A percentile compares a stretch with the other conserved stretches of the same genome.
Conservation (phyloP, 2,888 invertebrate genomes). For the Teleogryllus oceanicus region DNA sequence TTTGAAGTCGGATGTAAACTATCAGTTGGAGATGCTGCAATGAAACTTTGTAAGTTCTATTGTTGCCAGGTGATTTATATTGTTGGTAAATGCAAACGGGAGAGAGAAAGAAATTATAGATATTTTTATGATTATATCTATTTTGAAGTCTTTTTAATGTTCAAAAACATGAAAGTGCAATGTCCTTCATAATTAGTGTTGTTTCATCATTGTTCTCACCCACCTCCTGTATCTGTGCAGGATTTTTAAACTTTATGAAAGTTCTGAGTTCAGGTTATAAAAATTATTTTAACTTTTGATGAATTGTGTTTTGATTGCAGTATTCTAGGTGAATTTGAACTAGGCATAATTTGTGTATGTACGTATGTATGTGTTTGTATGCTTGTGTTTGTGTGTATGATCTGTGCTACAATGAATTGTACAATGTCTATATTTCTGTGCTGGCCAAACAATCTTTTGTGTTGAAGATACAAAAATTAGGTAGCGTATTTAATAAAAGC, state of each 20-base stretch:
- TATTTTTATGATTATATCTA: constrained; percentile 2
- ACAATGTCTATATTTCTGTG: too few relatives aligned
- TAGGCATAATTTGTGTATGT: background rate
- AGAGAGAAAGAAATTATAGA: background rate
- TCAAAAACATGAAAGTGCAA: background rate
- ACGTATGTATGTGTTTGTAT: too few relatives aligned
- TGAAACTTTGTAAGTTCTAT: background rate
- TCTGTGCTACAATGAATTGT: too few relatives aligned
- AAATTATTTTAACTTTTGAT: background rate
- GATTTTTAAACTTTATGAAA: background rate
- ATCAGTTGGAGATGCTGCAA: background rate
- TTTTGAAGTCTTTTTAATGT: constrained; percentile 11
- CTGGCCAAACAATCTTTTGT: too few relatives aligned
- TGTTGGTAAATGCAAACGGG: background rate
- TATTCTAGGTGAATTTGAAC: background rate
- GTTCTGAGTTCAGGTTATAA: background rate
- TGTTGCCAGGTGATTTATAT: background rate
- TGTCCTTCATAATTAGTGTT: background rate
- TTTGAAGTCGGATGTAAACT: background rate
- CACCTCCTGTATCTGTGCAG: background rate
- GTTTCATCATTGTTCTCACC: background rate
- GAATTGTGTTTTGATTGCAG: background rate
- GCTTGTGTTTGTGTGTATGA: too few relatives aligned
- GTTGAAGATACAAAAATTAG: too few relatives aligned
- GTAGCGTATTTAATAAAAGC: too few relatives aligned